phyloP scores from a whole-genome alignment of 1,140 invertebrate species.

The Andrena cerasifolii region DNA sequence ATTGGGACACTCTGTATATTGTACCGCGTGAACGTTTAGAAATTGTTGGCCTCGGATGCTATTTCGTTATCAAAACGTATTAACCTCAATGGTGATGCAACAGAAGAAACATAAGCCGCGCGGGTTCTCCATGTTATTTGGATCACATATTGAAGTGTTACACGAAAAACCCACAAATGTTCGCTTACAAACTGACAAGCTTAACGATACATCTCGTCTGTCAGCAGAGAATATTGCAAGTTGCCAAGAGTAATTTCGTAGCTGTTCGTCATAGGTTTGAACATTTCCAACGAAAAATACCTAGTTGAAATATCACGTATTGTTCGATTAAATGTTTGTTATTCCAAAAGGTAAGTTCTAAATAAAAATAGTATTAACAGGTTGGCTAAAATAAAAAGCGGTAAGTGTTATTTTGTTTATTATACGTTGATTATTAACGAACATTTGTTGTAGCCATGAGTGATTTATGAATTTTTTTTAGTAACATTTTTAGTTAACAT shows the following conservation, averaged over 20 bases:
- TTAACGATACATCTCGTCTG: neutral
- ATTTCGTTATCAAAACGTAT: neutral
- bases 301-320: no score
- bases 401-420: no score
- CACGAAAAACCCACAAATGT: neutral
- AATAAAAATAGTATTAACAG: no score
- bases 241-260: slow-evolving; percentile 10
- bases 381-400: no score
- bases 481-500: no score
- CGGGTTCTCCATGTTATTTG: neutral
- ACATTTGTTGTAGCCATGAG: no score
- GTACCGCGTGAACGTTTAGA: neutral
- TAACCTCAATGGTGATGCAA: neutral
- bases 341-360: no score
- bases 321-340: no score
- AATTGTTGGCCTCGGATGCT: neutral
- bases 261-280: neutral
- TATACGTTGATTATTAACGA: no score
- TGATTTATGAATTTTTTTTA: no score
- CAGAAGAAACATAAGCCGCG: neutral
- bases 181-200: neutral
- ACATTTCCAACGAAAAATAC: slow-evolving; percentile 1
- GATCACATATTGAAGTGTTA: neutral
- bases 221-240: neutral
- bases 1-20: no score